These are phyloP conservation scores for Myotis findleyi DNA, from an alignment of 2,797 vertebrate genomes.

Conservation along the genomic window DNA sequence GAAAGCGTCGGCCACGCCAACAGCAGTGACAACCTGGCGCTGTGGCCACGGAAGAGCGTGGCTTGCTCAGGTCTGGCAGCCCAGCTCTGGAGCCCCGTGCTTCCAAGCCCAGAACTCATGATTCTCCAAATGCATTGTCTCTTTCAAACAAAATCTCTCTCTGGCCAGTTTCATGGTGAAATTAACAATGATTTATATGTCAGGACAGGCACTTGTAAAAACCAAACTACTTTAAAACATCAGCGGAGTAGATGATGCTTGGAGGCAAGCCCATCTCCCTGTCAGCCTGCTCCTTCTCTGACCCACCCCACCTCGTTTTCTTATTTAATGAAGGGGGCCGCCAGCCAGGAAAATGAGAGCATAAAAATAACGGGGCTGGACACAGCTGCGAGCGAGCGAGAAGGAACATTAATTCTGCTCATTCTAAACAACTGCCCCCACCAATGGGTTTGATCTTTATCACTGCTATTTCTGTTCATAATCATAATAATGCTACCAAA, in stretches of 20 bases:
- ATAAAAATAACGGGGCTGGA: neutral
- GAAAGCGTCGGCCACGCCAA: fast-evolving
- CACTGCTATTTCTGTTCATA: slow-evolving; percentile 5
- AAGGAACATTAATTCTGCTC: neutral
- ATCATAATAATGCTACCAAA: neutral
- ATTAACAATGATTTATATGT: slow-evolving; percentile 67
- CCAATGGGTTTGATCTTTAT: neutral
- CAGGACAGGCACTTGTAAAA: slow-evolving; percentile 43
- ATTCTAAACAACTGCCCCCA: neutral
- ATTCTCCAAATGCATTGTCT: neutral
- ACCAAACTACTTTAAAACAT: slow-evolving; percentile 65
- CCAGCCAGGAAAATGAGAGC: slow-evolving; percentile 63
- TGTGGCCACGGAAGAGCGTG: fast-evolving
- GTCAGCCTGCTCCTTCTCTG: slow-evolving; percentile 13
- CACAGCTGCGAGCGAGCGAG: neutral
- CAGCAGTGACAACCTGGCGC: fast-evolving
- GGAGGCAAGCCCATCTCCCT: neutral
- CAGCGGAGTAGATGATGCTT: neutral
- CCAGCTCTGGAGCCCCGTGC: neutral
- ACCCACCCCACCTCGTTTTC: neutral
- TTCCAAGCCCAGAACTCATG: neutral
- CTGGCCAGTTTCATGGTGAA: slow-evolving; percentile 31
- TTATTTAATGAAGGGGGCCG: slow-evolving; percentile 36
- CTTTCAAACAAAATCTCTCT: slow-evolving; percentile 48
- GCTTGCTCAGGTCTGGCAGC: fast-evolving